Evolutionary conservation across 2,113 vertebrate genomes (phyloP).

Genomic region (Gasterosteus aculeatus): DNA sequence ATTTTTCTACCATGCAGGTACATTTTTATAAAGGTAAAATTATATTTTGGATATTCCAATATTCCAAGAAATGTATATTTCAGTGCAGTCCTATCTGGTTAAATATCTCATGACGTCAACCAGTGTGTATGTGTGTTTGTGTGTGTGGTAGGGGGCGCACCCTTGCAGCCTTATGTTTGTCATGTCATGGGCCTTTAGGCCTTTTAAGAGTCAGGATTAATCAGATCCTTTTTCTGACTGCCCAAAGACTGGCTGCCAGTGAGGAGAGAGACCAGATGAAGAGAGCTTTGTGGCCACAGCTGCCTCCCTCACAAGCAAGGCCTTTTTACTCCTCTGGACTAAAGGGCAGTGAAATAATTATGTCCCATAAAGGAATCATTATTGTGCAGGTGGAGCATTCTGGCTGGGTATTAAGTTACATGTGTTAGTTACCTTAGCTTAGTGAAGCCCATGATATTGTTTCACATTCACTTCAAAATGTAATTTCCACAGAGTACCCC

Average conservation of each 20-base stretch:
- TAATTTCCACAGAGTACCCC: slow-evolving; percentile 25
- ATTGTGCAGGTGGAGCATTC: slow-evolving; percentile 20
- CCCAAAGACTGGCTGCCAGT: slow-evolving; percentile 61
- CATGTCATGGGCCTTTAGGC: slow-evolving; percentile 48
- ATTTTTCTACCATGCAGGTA: too few species aligned
- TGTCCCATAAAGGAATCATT: slow-evolving; percentile 42
- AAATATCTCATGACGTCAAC: too few species aligned
- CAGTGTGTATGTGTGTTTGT: too few species aligned
- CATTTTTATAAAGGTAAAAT: too few species aligned
- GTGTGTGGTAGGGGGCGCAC: too few species aligned
- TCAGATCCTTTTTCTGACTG: slow-evolving; percentile 74
- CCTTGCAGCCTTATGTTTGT: slow-evolving; percentile 35
- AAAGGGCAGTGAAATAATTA: slow-evolving; percentile 51
- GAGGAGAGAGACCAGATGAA: slow-evolving; percentile 54
- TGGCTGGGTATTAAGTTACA: slow-evolving; percentile 38
- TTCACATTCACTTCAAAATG: slow-evolving; percentile 9
- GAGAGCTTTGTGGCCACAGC: slow-evolving; percentile 68
- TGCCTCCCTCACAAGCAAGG: slow-evolving; percentile 58
- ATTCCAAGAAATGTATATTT: too few species aligned
- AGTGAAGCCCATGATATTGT: slow-evolving; percentile 11
- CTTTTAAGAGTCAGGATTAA: slow-evolving; percentile 65
- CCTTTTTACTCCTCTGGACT: slow-evolving; percentile 45
- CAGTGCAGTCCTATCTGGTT: too few species aligned
- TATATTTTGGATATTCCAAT: too few species aligned
- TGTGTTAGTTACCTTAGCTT: slow-evolving; percentile 21